Percentiles rank a stretch among this genome's conserved stretches.
phyloP scores from a whole-genome alignment of 1,140 invertebrate species.

The Formica selysi region DNA sequence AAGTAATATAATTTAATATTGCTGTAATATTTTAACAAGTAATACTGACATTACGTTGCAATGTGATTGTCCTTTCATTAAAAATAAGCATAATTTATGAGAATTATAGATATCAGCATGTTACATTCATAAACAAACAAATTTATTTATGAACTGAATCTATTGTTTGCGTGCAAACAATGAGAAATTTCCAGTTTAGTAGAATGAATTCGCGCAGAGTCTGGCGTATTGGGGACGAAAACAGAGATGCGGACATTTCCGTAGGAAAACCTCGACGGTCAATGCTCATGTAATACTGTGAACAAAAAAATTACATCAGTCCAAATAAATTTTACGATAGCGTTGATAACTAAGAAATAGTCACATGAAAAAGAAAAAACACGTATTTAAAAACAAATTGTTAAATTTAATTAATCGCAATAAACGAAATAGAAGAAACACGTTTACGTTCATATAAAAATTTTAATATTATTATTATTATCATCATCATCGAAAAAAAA shows the following conservation, averaged over 20 bases:
- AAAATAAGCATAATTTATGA: background rate
- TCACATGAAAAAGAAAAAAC: background rate
- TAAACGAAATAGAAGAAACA: too few relatives aligned
- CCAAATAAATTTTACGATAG: constrained; percentile 2
- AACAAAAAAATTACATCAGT: background rate
- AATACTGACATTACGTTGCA: background rate
- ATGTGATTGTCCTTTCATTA: background rate
- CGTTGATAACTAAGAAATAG: background rate
- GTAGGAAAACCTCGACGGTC: background rate
- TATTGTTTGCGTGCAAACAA: constrained; percentile 28
- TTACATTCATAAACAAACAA: background rate
- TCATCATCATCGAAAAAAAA: too few relatives aligned
- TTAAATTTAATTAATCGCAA: constrained; percentile 16
- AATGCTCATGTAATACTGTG: background rate
- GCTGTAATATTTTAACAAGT: background rate
- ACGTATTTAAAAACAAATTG: background rate
- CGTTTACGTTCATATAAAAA: too few relatives aligned
- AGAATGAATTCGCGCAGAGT: background rate
- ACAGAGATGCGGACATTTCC: background rate
- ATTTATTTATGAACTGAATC: constrained; percentile 9
- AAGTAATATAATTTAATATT: too few relatives aligned
- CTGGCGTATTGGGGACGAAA: background rate
- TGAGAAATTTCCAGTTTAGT: constrained; percentile 32
- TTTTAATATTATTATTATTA: too few relatives aligned
- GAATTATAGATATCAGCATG: background rate